phyloP scores from a whole-genome alignment of 2,888 invertebrate genomes.

The Trichogramma dendrolimi region DNA sequence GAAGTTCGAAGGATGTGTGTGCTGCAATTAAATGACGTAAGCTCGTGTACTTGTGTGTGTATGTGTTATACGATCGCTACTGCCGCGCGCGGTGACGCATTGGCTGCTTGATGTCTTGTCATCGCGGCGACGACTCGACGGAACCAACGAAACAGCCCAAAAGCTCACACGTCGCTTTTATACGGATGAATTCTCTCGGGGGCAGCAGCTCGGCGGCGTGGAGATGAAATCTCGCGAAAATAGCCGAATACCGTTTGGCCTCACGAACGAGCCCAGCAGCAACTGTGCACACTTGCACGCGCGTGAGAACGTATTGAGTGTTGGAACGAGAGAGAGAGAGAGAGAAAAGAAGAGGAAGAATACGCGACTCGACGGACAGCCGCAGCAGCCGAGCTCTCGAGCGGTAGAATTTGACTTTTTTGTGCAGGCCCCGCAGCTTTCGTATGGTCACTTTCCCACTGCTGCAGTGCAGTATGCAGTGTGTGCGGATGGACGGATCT shows the following conservation, averaged over 20 bases:
- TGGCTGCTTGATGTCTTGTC: no score
- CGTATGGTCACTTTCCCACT: no score
- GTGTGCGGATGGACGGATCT: no score
- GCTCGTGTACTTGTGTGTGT: no score
- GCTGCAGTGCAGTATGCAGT: no score
- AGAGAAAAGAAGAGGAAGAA: conserved; percentile 1
- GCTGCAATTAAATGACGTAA: not conserved
- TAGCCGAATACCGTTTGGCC: conserved; percentile 14
- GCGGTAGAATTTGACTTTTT: no score
- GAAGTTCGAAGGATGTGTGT: conserved; percentile 4
- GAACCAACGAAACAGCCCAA: no score
- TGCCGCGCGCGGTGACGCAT: no score
- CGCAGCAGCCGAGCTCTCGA: not conserved
- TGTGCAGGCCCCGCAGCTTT: no score
- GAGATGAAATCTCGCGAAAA: conserved; percentile 26
- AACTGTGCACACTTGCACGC: not conserved
- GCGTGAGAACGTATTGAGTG: conserved; percentile 28
- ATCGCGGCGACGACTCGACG: no score
- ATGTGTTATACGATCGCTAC: no score
- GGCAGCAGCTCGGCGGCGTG: conserved; percentile 4
- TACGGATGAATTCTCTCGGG: conserved; percentile 15
- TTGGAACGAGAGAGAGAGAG: not conserved
- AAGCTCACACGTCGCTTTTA: no score
- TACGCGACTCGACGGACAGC: not conserved
- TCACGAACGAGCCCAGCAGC: not conserved